A percentile compares a stretch with the other conserved stretches of the same genome.
Conservation (phyloP, 2,113 vertebrate species). For the Oryzias melastigma region DNA sequence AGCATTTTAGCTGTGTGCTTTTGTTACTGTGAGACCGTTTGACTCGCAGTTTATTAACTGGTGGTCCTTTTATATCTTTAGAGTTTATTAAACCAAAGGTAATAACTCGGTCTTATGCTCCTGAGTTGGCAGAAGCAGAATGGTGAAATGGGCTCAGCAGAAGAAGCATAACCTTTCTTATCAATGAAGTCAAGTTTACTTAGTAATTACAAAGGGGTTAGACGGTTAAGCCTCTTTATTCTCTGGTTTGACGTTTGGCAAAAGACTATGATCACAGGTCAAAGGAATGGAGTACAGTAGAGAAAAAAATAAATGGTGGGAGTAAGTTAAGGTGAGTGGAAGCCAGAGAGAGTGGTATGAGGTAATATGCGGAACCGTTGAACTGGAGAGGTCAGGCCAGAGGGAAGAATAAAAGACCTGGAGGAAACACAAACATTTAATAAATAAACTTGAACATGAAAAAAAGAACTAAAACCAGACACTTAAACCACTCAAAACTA, state of each 20-base stretch:
- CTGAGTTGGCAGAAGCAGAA: slow-evolving; percentile 18
- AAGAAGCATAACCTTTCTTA: slow-evolving; percentile 19
- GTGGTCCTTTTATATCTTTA: slow-evolving; percentile 14
- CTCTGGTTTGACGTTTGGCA: neutral
- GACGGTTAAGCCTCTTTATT: neutral
- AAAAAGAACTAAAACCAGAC: too few relatives aligned
- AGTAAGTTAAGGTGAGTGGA: slow-evolving; percentile 36
- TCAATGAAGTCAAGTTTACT: neutral
- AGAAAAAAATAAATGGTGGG: slow-evolving; percentile 21
- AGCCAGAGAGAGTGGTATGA: neutral
- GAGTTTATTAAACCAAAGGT: slow-evolving; percentile 15
- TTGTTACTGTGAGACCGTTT: slow-evolving; percentile 3
- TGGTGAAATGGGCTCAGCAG: slow-evolving; percentile 18
- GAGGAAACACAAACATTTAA: too few relatives aligned
- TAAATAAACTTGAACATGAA: too few relatives aligned
- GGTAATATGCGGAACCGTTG: slow-evolving; percentile 23
- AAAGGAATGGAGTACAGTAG: neutral
- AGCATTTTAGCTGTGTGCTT: slow-evolving; percentile 9
- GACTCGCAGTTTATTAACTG: slow-evolving; percentile 5
- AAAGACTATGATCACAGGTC: slow-evolving; percentile 2
- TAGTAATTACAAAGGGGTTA: slow-evolving; percentile 4
- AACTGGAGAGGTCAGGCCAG: too few relatives aligned
- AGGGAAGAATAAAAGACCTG: too few relatives aligned
- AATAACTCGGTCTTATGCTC: slow-evolving; percentile 14
- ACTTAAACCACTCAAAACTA: too few relatives aligned